phyloP scores from a whole-genome alignment of 1,140 invertebrate genomes.

The Drosophila nannoptera region DNA sequence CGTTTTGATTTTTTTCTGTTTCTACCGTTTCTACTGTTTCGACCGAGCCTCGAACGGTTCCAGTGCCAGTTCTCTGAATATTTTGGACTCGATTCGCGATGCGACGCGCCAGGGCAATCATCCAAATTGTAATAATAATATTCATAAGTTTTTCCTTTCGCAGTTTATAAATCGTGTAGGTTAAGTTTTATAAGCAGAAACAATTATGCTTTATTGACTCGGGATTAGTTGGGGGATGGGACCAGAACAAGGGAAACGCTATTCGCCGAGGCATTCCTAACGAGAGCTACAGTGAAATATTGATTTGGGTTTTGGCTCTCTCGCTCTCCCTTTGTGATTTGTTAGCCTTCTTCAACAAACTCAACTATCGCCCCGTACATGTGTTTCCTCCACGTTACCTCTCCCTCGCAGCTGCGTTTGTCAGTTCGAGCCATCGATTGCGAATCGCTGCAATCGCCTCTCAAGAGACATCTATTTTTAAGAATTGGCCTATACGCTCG shows the following conservation, averaged over 20 bases:
- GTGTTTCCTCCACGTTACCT: slow-evolving; percentile 2
- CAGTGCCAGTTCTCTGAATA: background rate
- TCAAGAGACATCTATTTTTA: slow-evolving; percentile 70
- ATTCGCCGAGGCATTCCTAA: too few species aligned
- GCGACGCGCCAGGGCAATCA: slow-evolving; percentile 58
- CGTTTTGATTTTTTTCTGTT: slow-evolving; percentile 13
- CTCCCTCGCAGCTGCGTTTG: slow-evolving; percentile 45
- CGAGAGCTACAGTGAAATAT: background rate
- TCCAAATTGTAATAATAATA: slow-evolving; percentile 77
- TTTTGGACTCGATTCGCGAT: slow-evolving; percentile 8
- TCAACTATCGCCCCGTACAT: background rate
- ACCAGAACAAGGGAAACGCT: background rate
- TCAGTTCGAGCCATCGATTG: slow-evolving; percentile 26
- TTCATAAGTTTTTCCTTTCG: slow-evolving; percentile 45
- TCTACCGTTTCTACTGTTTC: too few species aligned
- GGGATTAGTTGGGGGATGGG: background rate
- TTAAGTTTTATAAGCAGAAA: slow-evolving; percentile 40
- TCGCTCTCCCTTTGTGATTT: background rate
- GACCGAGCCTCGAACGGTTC: slow-evolving; percentile 5
- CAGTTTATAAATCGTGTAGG: slow-evolving; percentile 55
- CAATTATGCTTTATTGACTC: slow-evolving; percentile 21
- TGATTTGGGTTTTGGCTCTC: background rate
- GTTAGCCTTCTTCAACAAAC: slow-evolving; percentile 18
- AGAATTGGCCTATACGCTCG: slow-evolving; percentile 66
- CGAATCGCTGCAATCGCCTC: slow-evolving; percentile 38